Evolutionary conservation across 1,140 invertebrate species (phyloP).

Genomic region (Steinernema feltiae): DNA sequence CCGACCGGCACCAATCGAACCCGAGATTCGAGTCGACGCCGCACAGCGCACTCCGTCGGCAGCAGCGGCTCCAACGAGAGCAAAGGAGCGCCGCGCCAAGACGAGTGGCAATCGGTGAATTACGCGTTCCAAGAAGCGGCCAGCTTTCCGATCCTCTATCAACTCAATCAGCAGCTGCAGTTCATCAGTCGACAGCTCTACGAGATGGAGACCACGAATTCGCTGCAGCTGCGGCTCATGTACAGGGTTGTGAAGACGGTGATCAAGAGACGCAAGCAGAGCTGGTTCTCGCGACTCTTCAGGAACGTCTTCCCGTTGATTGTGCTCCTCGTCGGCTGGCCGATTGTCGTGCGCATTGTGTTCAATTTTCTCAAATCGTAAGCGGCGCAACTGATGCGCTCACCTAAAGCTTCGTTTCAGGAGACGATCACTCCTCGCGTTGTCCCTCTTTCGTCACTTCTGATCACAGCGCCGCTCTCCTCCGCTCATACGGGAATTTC

Average conservation of each 20-base stretch:
- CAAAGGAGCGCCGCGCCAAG: background rate
- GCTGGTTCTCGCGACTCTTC: background rate
- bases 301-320: background rate
- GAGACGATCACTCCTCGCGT: background rate
- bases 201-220: constrained; percentile 27
- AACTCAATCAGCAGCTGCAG: constrained; percentile 24
- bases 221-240: constrained; percentile 24
- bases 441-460: background rate
- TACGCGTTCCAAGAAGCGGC: constrained; percentile 27
- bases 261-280: background rate
- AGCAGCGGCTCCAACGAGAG: constrained; percentile 4
- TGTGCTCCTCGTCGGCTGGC: too few relatives aligned
- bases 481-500: too few relatives aligned
- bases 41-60: background rate
- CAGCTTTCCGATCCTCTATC: constrained; percentile 24
- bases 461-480: background rate
- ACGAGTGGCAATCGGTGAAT: background rate
- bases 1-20: background rate
- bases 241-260: constrained; percentile 22
- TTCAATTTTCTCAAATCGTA: too few relatives aligned
- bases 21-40: background rate
- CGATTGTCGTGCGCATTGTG: too few relatives aligned
- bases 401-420: background rate
- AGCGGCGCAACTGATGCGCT: background rate
- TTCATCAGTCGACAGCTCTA: constrained; percentile 24